Evolutionary conservation across 2,797 vertebrate species (phyloP).

Genomic region (Hylomyscus alleni): DNA sequence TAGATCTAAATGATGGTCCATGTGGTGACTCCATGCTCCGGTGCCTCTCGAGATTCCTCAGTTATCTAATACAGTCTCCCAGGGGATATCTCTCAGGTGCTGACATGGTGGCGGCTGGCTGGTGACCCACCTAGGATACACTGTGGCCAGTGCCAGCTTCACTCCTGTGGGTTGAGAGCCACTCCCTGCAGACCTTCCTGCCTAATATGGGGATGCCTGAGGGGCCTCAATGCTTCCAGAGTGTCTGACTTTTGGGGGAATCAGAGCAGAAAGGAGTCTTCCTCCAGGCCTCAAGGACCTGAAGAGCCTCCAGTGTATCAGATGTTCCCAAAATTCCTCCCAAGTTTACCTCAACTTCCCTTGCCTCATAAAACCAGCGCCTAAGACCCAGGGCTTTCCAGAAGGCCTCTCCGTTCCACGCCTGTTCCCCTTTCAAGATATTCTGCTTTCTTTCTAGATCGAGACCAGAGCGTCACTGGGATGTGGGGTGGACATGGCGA

Average conservation of each 20-base stretch:
- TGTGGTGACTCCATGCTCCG: rapidly evolving
- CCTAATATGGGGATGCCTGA: background rate
- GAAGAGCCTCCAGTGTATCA: background rate
- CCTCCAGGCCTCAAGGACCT: background rate
- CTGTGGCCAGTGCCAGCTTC: background rate
- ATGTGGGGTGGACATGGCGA: background rate
- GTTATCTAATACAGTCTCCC: background rate
- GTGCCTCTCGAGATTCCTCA: background rate
- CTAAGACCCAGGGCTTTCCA: background rate
- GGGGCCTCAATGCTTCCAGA: background rate
- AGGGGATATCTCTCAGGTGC: background rate
- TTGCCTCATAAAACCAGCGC: background rate
- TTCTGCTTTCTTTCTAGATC: background rate
- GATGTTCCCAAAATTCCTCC: background rate
- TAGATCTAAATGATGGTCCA: background rate
- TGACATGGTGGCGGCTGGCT: background rate
- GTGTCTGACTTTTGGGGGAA: background rate
- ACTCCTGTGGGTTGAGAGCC: background rate
- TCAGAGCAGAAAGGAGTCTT: background rate
- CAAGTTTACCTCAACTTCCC: background rate
- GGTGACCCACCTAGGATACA: background rate
- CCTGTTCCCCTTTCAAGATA: background rate
- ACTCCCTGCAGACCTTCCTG: background rate
- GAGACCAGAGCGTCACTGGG: background rate
- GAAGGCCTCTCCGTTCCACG: background rate